Evolutionary conservation across 1,140 invertebrate species (phyloP), one percentile per base, ranked within the genome.

Genomic region (Brachionus plicatilis): DNA sequence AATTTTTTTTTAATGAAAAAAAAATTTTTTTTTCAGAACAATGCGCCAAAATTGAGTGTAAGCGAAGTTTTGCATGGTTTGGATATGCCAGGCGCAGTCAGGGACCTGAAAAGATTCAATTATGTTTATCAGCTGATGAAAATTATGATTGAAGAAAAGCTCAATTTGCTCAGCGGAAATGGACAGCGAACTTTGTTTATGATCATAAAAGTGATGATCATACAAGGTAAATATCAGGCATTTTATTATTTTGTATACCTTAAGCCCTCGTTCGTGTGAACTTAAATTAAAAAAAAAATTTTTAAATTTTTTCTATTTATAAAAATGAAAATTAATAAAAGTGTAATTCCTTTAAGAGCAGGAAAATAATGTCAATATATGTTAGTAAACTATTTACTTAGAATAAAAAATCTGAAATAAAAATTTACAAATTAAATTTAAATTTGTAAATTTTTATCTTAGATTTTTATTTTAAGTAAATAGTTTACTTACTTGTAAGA

Each of bases 61-160:
- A 95, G 94, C 86, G 97, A 99, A 90, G 96, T 95, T 1, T 93
- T 99, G 17, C 94, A 95, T 87, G 93, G 94, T 84, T 90, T 99
- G 53, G 96, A 99, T 89, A 96, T 98, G 90, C 93, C 94, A 80
- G 95, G 94, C 85, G 96, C 96, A 3, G 95, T 97, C 41, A 93
- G 94, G 82, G 96, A 99, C 90, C 94, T 94, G 14, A 92, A 95
- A 76, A 91, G 96, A 78, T 98, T 98, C 90, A 96, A 97, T 89
- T 99, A 98, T 89, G 96, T 98, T 86, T 84, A 86, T 41, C 37
- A 92, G 86, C 91, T 99, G 45, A 90, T 98, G 79, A 93, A 96
- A 88, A 91, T 98, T 37, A 90, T 98, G 53, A 93, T 98, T 43
- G 93, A 94, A 65, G 93, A 95, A 88, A 93, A 93, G 86, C 91